A percentile compares a stretch with the other conserved stretches of the same genome.
phyloP scores from a whole-genome alignment of 2,888 invertebrate genomes.

The Pyrocoelia pectoralis region DNA sequence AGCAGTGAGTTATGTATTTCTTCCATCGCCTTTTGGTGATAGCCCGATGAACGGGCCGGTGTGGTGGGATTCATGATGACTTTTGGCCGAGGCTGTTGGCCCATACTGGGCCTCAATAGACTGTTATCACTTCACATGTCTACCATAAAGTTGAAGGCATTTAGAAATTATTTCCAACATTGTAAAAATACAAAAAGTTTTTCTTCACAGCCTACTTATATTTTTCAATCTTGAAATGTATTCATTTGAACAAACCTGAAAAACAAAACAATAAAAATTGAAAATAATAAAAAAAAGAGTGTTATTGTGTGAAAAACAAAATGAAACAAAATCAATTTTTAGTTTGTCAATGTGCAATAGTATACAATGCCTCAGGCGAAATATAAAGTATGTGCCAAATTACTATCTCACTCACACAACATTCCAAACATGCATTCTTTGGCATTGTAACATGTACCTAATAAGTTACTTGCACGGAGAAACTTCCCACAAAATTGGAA shows the following conservation, averaged over 20 bases:
- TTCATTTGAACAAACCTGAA: background rate
- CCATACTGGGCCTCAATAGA: constrained; percentile 59
- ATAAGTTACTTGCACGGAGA: constrained; percentile 27
- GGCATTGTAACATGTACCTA: constrained; percentile 46
- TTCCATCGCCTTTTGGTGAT: constrained; percentile 87
- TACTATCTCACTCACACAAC: constrained; percentile 54
- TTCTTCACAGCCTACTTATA: constrained; percentile 19
- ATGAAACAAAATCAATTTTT: constrained; percentile 20
- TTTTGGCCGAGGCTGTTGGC: constrained; percentile 60
- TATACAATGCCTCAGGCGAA: constrained; percentile 48
- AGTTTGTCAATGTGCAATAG: constrained; percentile 46
- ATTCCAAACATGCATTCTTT: constrained; percentile 55
- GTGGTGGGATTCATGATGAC: constrained; percentile 72
- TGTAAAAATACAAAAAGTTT: constrained; percentile 1
- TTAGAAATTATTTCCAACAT: constrained; percentile 25
- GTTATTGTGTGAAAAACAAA: background rate
- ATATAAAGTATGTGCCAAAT: constrained; percentile 57
- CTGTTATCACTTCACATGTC: constrained; percentile 30
- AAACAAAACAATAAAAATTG: background rate
- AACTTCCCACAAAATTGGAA: constrained; percentile 27
- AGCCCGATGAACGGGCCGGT: constrained; percentile 69
- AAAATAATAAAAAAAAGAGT: background rate
- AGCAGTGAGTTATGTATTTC: constrained; percentile 84
- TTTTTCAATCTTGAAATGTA: background rate
- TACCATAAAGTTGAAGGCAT: constrained; percentile 27